Conservation (phyloP, 2,888 invertebrate genomes). For the Iselma pallidipennis region DNA sequence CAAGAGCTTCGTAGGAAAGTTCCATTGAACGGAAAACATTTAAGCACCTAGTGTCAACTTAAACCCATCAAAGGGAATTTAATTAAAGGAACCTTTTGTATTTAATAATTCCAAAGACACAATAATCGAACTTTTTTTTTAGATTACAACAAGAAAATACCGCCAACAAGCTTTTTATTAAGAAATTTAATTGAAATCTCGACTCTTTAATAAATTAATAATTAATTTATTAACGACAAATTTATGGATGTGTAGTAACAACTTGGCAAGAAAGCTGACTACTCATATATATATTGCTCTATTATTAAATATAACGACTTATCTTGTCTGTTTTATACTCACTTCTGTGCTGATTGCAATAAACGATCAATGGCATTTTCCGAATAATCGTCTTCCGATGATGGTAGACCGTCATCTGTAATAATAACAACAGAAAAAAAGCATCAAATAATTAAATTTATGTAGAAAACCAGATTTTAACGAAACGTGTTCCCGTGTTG, state of each 20-base stretch:
- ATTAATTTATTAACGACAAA: background rate
- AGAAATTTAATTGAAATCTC: too few relatives aligned
- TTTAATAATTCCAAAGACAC: too few relatives aligned
- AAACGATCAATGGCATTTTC: conserved; percentile 70
- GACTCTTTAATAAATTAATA: too few relatives aligned
- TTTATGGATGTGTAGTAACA: background rate
- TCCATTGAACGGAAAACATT: background rate
- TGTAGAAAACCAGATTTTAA: background rate
- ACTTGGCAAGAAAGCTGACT: conserved; percentile 1
- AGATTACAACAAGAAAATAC: too few relatives aligned
- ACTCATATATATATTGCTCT: too few relatives aligned
- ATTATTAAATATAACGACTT: background rate
- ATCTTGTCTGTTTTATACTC: conserved; percentile 49
- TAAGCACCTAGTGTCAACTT: background rate
- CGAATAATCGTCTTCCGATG: conserved; percentile 67
- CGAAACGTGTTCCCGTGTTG: too few relatives aligned
- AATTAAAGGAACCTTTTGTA: too few relatives aligned
- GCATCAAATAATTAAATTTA: background rate
- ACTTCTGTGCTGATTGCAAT: conserved; percentile 72
- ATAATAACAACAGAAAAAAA: conserved; percentile 11
- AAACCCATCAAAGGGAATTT: background rate
- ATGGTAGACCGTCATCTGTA: conserved; percentile 51
- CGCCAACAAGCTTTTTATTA: too few relatives aligned
- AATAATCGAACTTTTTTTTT: too few relatives aligned
- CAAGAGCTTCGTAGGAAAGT: background rate